Conservation (phyloP, 2,888 invertebrate species). For the Dolichopus griseipennis region DNA sequence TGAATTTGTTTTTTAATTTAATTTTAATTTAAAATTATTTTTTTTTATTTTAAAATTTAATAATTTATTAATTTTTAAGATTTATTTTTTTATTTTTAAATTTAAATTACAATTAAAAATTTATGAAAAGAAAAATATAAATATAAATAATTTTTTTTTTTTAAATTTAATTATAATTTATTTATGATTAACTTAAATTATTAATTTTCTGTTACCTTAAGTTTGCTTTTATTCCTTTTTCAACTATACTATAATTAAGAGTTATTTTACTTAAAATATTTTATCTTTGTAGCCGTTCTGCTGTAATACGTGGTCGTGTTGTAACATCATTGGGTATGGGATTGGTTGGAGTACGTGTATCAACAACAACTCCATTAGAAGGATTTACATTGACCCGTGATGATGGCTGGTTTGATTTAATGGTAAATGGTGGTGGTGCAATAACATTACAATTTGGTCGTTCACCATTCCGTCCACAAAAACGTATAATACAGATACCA, state of each 20-base stretch:
- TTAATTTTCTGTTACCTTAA: neutral
- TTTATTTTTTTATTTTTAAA: constrained; percentile 13
- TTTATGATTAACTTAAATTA: constrained; percentile 17
- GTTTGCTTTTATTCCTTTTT: constrained; percentile 2
- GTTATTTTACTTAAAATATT: constrained; percentile 22
- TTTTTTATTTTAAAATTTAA: neutral
- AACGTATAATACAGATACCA: constrained; percentile 82
- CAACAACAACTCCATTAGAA: constrained; percentile 87
- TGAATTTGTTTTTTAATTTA: constrained; percentile 19
- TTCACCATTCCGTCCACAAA: constrained; percentile 80
- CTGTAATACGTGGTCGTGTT: constrained; percentile 92
- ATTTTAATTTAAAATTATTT: neutral
- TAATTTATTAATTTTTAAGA: constrained; percentile 16
- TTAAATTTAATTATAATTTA: constrained; percentile 6
- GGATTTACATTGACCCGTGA: constrained; percentile 90
- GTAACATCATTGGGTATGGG: constrained; percentile 86
- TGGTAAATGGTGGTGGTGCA: constrained; percentile 98
- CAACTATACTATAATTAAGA: constrained; percentile 2
- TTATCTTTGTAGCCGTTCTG: constrained; percentile 69
- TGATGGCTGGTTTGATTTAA: constrained; percentile 93
- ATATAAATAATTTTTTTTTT: constrained; percentile 8
- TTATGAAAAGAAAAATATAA: neutral
- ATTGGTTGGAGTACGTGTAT: constrained; percentile 90
- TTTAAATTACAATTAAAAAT: neutral
- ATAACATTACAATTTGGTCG: constrained; percentile 91